Conservation (phyloP, 2,113 vertebrate genomes). For the Brevimyrus niger region DNA sequence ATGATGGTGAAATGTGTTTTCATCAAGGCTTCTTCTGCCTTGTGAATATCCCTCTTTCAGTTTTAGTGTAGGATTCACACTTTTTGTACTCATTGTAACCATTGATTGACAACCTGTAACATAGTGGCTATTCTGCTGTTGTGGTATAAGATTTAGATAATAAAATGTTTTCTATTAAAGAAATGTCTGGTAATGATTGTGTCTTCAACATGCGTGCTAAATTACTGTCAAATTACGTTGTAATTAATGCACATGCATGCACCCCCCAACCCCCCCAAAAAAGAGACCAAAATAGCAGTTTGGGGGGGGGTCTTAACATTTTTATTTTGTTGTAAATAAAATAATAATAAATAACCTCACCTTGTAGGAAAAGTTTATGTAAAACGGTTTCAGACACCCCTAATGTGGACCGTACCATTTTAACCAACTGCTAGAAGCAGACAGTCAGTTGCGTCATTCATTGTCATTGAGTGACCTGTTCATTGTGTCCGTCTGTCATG, state of each 20-base stretch:
- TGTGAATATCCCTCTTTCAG: neutral
- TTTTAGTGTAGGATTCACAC: neutral
- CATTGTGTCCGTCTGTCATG: no score
- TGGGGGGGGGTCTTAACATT: no score
- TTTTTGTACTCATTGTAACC: neutral
- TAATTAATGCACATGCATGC: neutral
- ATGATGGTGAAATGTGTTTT: neutral
- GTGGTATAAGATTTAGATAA: neutral
- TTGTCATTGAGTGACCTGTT: no score
- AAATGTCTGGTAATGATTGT: neutral
- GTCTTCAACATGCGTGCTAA: neutral
- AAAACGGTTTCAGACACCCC: no score
- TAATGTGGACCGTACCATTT: no score
- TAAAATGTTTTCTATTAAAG: neutral
- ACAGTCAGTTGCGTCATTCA: no score
- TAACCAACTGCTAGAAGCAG: no score
- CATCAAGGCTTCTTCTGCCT: neutral
- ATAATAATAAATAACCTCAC: no score
- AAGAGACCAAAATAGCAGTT: no score
- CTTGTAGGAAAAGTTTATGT: no score
- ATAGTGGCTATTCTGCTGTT: neutral
- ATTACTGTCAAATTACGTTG: neutral
- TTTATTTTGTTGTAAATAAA: no score
- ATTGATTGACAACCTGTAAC: neutral
- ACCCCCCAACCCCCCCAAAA: no score